phyloP scores from a whole-genome alignment of 2,888 invertebrate species.

The Caenorhabditis macrosperma region DNA sequence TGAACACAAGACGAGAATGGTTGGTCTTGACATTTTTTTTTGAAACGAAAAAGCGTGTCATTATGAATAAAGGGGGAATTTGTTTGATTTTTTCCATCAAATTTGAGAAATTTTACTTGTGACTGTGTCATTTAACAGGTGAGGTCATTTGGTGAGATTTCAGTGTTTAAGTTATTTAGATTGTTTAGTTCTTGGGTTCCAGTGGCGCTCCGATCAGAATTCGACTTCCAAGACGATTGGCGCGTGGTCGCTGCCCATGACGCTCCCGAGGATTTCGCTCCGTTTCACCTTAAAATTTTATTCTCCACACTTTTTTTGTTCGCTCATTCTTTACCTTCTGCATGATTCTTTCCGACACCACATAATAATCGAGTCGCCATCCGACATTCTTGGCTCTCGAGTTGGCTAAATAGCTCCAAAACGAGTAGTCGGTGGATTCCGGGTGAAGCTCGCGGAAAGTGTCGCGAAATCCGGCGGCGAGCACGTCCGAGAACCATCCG shows the following conservation, averaged over 20 bases:
- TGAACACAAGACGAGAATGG: neutral
- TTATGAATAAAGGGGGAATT: too few relatives aligned
- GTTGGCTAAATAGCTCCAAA: slow-evolving; percentile 94
- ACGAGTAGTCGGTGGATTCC: slow-evolving; percentile 89
- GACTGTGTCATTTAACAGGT: neutral
- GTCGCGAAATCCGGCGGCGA: slow-evolving; percentile 85
- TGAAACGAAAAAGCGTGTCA: neutral
- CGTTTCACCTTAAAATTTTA: slow-evolving; percentile 82
- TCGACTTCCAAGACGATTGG: slow-evolving; percentile 89
- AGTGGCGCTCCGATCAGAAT: slow-evolving; percentile 76
- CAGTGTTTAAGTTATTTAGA: neutral
- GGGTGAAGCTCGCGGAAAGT: slow-evolving; percentile 88
- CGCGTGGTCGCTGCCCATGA: slow-evolving; percentile 96
- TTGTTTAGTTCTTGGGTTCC: neutral
- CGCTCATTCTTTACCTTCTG: slow-evolving; percentile 82
- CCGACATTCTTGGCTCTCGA: slow-evolving; percentile 92
- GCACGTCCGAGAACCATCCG: slow-evolving; percentile 90
- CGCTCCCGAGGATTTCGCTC: slow-evolving; percentile 87
- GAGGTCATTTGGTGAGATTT: too few relatives aligned
- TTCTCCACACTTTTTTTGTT: neutral
- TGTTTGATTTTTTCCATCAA: neutral
- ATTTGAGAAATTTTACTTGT: neutral
- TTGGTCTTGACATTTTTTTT: neutral
- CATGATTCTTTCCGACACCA: slow-evolving; percentile 89
- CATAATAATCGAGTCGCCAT: slow-evolving; percentile 97